Base-by-base conservation (phyloP, 2,888 invertebrate genomes). In the Aphidoletes aphidimyza region DNA sequence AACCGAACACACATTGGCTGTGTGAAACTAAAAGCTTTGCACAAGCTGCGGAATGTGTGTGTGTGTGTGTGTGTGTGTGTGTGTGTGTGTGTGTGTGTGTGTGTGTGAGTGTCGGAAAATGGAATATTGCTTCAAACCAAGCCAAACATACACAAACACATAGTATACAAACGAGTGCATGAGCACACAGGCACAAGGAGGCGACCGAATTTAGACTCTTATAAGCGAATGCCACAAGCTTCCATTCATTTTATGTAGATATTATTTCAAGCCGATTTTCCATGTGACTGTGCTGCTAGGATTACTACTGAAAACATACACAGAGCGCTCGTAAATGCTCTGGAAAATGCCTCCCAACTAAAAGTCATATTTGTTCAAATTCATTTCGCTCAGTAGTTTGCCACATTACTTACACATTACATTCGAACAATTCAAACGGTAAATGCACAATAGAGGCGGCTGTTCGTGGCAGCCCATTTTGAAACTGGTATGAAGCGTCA, bases 201-300 rank as follows among this genome's bases (percentile, higher is more conserved):
- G 47, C 47, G 19, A 47, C 47, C 54, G 30, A 30, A 69, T 69
- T 2, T 17, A 47, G 42, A 42, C 17, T 17, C 34, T 11, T 17
- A 11, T 1, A 69, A 30, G 69, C 11, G 30, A 30, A 69, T 69
- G 69, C 30, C 30, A 19, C 69, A 14, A 69, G 69, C 34, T 69
- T 30, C n/a, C 14, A 69, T 30, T 22, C 54, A 54, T 19, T 3
- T 22, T 22, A 26, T 22, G 54, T 54, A 69, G 2, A 8, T 3
- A 11, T 34, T 54, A 2, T 69, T 69, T 30, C 30, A 30, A 69
- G 69, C 69, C 34, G 69, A 69, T 69, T 69, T 69, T 69, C 69
- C 69, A 69, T 69, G 69, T 30, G 6, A 54, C 0, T 69, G 69
- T 69, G 26, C 30, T 14, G 34, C 17, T 26, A 14, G 3, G 69